Conservation (phyloP, 2,113 vertebrate genomes). For the Hippocampus comes region DNA sequence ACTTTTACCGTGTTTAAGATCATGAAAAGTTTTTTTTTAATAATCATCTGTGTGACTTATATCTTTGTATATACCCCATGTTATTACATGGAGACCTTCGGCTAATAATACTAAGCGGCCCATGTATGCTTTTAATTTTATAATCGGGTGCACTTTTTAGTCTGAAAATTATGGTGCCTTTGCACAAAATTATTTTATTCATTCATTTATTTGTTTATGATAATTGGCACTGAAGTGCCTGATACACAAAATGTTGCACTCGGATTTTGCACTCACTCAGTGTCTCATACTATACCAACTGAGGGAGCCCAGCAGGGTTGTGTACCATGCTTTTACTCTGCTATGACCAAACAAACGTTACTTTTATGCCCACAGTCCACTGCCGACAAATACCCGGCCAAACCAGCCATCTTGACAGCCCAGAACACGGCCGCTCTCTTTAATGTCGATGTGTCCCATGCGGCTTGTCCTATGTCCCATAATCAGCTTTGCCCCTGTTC, state of each 20-base stretch:
- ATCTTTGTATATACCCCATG: too few species aligned
- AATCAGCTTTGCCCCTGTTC: slow-evolving; percentile 62
- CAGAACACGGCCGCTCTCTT: slow-evolving; percentile 53
- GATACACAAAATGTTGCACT: background rate
- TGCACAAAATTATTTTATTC: too few species aligned
- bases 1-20: too few species aligned
- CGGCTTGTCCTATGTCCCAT: slow-evolving; percentile 64
- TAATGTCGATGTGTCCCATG: slow-evolving; percentile 53
- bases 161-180: too few species aligned
- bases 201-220: background rate
- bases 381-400: slow-evolving; percentile 34
- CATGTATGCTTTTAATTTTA: too few species aligned
- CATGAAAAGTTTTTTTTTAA: too few species aligned
- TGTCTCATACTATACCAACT: background rate
- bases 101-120: too few species aligned
- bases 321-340: background rate
- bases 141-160: too few species aligned
- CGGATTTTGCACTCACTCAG: background rate
- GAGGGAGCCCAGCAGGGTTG: background rate
- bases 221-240: too few species aligned
- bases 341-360: background rate
- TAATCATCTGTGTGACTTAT: too few species aligned
- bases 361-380: background rate
- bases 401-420: slow-evolving; percentile 49
- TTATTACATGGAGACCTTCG: too few species aligned